Evolutionary conservation across 2,888 invertebrate genomes (phyloP), one percentile per base, ranked within the genome.

Genomic region (Azorinus chamasolen): DNA sequence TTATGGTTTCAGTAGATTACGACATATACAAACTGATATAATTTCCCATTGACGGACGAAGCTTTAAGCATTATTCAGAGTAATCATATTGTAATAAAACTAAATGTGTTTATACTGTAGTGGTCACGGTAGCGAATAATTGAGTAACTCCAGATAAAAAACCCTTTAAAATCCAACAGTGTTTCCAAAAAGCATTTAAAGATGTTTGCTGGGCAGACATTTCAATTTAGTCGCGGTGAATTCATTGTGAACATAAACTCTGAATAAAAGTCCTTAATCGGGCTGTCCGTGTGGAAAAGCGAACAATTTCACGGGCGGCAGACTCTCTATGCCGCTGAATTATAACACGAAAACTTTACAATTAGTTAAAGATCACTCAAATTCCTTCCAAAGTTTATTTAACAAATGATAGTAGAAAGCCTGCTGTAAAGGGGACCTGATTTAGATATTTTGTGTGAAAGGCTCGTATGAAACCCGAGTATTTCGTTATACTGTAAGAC

Each of bases 361-460:
- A 46, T 24, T 45, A 45, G 46, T 27, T 24, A 58, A 58, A 58
- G 61, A 24, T 61, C 50, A 50, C 32, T 20, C 25, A 32, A 25
- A 32, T 32, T 50, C 24, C 41, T 45, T 57, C 39, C 32, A 32
- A 27, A 37, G 43, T 48, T 59, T 58, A 51, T 51, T 53, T 53
- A 43, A 41, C 22, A 59, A 59, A 59, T 51, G 39, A 41, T 22
- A 59, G 58, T 68, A 51, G 16, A 43, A 53, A 51, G 58, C 25
- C n/a, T 25, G 53, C 51, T 68, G 48, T 58, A 27, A 50, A 41
- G 43, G 32, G 27, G 22, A 22, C 45, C 50, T 51, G 58, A 58
- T 58, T 48, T 58, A 24, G 32, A 46, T 48, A 55, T 55, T 65
- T 57, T 65, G 65, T 32, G 66, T 66, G 58, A 68, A 68, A 50